Conservation (phyloP, 2,888 invertebrate species). For the Actias luna region DNA sequence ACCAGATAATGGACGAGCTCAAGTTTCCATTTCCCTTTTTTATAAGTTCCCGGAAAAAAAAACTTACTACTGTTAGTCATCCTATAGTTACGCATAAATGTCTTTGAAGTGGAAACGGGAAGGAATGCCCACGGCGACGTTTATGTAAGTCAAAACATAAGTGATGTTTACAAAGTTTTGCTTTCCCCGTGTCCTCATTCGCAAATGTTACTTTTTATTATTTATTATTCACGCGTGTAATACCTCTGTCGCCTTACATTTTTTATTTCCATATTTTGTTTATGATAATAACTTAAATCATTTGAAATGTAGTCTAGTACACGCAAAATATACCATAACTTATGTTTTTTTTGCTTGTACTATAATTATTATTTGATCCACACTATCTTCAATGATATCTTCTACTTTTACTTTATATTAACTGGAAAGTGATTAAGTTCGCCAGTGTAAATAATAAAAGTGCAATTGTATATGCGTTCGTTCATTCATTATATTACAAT, state of each 20-base stretch:
- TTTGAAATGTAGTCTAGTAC: too few relatives aligned
- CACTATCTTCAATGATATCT: too few relatives aligned
- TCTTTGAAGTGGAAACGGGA: conserved; percentile 20
- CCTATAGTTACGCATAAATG: conserved; percentile 21
- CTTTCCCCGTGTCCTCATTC: not conserved
- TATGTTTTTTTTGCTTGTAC: too few relatives aligned
- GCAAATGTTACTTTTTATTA: not conserved
- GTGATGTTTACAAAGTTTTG: conserved; percentile 15
- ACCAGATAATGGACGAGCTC: conserved; percentile 14
- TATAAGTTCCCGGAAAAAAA: conserved; percentile 27
- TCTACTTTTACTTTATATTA: too few relatives aligned
- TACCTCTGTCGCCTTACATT: not conserved
- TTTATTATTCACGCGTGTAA: not conserved
- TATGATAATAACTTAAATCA: too few relatives aligned
- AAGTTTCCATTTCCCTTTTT: conserved; percentile 22
- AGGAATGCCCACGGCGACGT: conserved; percentile 20
- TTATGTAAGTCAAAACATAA: conserved; percentile 16
- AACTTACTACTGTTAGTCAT: conserved; percentile 28
- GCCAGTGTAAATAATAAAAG: too few relatives aligned
- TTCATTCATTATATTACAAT: too few relatives aligned
- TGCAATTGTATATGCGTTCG: too few relatives aligned
- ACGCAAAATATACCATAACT: too few relatives aligned
- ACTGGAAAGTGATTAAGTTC: too few relatives aligned
- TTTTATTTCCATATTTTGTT: too few relatives aligned
- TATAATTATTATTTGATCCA: too few relatives aligned